phyloP scores from a whole-genome alignment of 92 coral and sea anemone species.

The Paragorgia papillata region DNA sequence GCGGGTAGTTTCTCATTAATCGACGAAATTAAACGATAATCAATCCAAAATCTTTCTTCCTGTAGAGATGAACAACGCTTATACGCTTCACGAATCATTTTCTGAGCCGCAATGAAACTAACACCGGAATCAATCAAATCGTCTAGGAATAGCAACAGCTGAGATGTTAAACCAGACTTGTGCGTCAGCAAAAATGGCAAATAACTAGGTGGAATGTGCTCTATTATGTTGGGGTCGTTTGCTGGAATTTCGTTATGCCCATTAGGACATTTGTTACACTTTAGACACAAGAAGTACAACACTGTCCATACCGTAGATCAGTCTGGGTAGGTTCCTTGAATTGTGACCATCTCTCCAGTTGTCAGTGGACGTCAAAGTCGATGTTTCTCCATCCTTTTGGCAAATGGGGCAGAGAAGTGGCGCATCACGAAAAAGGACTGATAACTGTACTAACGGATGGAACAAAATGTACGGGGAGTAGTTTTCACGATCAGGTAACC shows the following conservation, averaged over 20 bases:
- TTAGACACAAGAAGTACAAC: neutral
- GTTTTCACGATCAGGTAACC: neutral
- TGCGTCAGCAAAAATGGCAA: neutral
- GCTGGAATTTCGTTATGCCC: slow-evolving; percentile 8
- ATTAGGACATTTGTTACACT: slow-evolving; percentile 6
- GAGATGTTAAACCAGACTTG: neutral
- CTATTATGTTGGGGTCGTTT: slow-evolving; percentile 1
- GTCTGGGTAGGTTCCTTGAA: neutral
- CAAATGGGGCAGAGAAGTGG: neutral
- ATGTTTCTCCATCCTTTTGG: neutral
- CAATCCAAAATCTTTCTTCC: neutral
- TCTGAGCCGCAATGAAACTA: neutral
- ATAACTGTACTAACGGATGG: neutral
- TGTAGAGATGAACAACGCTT: neutral
- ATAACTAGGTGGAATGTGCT: neutral
- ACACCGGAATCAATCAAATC: slow-evolving; percentile 6
- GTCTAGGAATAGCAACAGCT: neutral
- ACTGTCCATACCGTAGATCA: neutral
- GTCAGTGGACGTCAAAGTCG: neutral
- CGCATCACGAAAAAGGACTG: neutral
- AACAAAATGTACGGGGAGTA: slow-evolving; percentile 6
- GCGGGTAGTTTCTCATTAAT: neutral
- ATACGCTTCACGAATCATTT: neutral
- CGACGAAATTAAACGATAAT: neutral
- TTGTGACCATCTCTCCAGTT: slow-evolving; percentile 6